A percentile compares a stretch with the other conserved stretches of the same genome.
phyloP scores from a whole-genome alignment of 1,140 invertebrate species.

The Aculops lycopersici region DNA sequence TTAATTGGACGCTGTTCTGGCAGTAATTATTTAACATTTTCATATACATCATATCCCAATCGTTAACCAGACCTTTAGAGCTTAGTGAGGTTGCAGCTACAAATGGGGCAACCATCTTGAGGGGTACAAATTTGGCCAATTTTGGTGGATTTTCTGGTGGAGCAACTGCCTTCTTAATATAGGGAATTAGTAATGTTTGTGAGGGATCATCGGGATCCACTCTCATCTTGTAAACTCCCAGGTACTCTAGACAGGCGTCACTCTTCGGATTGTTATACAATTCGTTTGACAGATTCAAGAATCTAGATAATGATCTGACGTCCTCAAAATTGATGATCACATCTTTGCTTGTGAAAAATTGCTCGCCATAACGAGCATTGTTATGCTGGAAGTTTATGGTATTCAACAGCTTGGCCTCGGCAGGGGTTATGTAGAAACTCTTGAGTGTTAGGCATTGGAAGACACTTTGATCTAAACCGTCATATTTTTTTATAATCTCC shows the following conservation, averaged over 20 bases:
- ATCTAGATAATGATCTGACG: constrained; percentile 60
- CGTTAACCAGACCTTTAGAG: constrained; percentile 3
- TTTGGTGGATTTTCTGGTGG: not conserved
- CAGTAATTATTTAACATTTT: constrained; percentile 5
- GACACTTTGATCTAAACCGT: constrained; percentile 14
- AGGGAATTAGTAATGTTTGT: not conserved
- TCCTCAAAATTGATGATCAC: constrained; percentile 52
- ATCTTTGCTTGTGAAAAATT: constrained; percentile 58
- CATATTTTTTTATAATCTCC: constrained; percentile 27
- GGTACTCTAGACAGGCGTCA: not conserved
- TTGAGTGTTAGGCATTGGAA: constrained; percentile 44
- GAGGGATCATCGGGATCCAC: too few species aligned
- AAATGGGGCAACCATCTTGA: not conserved
- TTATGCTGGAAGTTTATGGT: constrained; percentile 76
- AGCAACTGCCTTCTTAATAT: not conserved
- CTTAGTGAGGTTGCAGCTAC: constrained; percentile 2
- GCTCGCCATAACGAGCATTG: constrained; percentile 48
- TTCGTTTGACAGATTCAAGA: constrained; percentile 20
- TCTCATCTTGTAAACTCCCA: not conserved
- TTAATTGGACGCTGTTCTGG: too few species aligned
- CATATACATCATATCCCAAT: constrained; percentile 5
- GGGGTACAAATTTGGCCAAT: not conserved
- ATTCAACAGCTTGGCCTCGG: constrained; percentile 54
- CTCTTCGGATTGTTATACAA: not conserved
- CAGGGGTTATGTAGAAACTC: constrained; percentile 66